Conservation (phyloP, 92 coral and sea anemone species). For the Galaxea fascicularis region DNA sequence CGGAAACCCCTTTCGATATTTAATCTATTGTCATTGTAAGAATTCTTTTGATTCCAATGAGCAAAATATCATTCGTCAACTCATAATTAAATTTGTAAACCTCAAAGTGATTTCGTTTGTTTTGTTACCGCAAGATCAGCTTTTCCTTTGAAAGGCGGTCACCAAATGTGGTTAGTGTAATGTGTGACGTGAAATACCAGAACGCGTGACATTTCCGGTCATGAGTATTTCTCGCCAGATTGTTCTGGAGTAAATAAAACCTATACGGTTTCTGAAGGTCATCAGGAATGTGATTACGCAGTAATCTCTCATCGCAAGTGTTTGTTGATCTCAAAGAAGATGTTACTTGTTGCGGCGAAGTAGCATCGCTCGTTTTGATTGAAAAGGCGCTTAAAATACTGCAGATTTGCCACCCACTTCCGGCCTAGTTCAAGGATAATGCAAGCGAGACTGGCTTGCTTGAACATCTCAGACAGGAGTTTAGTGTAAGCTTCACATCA, state of each 20-base stretch:
- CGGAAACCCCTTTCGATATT: too few relatives aligned
- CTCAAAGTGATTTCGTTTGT: too few relatives aligned
- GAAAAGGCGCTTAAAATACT: neutral
- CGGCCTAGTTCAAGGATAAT: constrained; percentile 3
- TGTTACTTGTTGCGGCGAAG: neutral
- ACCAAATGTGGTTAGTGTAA: neutral
- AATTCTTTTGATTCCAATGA: too few relatives aligned
- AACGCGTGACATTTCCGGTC: constrained; percentile 15
- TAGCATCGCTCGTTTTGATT: neutral
- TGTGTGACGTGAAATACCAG: neutral
- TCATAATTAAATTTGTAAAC: too few relatives aligned
- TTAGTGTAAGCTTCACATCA: neutral
- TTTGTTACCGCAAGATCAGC: neutral
- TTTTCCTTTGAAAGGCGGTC: neutral
- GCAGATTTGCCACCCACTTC: neutral
- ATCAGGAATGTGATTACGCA: constrained; percentile 9
- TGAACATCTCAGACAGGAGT: neutral
- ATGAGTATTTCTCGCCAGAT: neutral
- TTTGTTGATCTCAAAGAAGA: neutral
- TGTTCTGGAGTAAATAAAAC: neutral
- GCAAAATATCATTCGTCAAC: too few relatives aligned
- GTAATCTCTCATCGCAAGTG: neutral
- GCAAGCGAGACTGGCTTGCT: neutral
- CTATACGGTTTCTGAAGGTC: neutral
- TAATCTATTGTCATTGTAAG: too few relatives aligned